These are phyloP conservation scores for Hucho hucho DNA, from an alignment of 2,113 vertebrate genomes.

Conservation along the genomic window DNA sequence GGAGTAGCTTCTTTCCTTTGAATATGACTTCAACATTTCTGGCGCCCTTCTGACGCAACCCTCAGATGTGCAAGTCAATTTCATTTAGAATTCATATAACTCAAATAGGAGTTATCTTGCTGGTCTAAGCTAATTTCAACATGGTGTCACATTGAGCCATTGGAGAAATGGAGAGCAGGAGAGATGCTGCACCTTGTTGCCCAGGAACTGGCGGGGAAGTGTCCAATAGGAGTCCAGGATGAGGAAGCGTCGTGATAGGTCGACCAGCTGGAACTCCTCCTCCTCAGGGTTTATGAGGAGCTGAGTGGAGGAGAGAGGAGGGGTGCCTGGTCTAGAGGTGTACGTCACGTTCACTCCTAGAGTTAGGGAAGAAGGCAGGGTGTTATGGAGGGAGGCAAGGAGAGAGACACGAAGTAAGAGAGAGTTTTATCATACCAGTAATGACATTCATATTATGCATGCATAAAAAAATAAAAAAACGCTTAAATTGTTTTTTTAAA, in stretches of 20 bases:
- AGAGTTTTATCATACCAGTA: too few relatives aligned
- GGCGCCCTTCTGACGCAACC: too few relatives aligned
- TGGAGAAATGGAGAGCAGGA: not conserved
- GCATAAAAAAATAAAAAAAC: too few relatives aligned
- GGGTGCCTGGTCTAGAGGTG: slow-evolving; percentile 70
- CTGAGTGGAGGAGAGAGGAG: slow-evolving; percentile 87
- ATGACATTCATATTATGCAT: too few relatives aligned
- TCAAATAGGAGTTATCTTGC: too few relatives aligned
- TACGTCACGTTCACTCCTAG: slow-evolving; percentile 87
- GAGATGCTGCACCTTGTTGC: slow-evolving; percentile 82
- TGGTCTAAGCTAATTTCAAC: too few relatives aligned
- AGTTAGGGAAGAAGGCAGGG: not conserved
- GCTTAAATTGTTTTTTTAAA: not conserved
- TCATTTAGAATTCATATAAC: too few relatives aligned
- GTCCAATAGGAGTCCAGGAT: slow-evolving; percentile 87
- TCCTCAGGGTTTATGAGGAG: slow-evolving; percentile 75
- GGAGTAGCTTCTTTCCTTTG: too few relatives aligned
- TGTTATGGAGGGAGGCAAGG: not conserved
- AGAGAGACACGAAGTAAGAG: not conserved
- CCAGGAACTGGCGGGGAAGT: slow-evolving; percentile 83
- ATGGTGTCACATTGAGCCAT: too few relatives aligned
- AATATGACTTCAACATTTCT: too few relatives aligned
- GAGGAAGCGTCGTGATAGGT: slow-evolving; percentile 90
- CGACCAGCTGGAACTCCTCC: slow-evolving; percentile 91
- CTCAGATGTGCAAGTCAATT: too few relatives aligned